Percentiles rank a stretch among this genome's conserved stretches.
These are phyloP conservation scores for Pipistrellus pipistrellus DNA, from an alignment of 2,797 vertebrate genomes.

Conservation along the genomic window DNA sequence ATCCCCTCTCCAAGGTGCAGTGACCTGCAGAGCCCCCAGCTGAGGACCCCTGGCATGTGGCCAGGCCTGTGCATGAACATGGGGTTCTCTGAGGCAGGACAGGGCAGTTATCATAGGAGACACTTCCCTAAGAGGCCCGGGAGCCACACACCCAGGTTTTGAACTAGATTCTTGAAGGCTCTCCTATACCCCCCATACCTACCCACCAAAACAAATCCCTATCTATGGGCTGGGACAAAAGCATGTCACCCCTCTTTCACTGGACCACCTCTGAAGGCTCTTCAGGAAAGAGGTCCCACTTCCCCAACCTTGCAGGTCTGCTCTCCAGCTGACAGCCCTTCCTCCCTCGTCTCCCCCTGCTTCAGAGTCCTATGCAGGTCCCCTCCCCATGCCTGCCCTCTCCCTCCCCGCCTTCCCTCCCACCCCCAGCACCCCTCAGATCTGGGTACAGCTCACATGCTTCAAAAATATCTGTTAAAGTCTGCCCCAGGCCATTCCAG, in stretches of 20 bases:
- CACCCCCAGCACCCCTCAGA: neutral
- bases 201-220: neutral
- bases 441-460: neutral
- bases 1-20: neutral
- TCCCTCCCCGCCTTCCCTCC: no score
- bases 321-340: neutral
- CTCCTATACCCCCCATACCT: neutral
- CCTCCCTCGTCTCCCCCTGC: neutral
- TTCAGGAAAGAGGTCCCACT: accelerated
- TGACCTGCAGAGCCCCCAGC: neutral
- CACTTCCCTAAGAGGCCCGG: accelerated
- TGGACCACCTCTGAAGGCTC: neutral
- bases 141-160: neutral
- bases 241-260: neutral
- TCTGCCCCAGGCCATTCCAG: neutral
- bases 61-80: neutral
- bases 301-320: accelerated
- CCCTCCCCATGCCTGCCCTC: no score
- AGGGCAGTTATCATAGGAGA: neutral
- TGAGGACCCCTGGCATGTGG: neutral
- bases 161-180: neutral
- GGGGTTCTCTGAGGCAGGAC: neutral
- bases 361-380: neutral
- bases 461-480: neutral
- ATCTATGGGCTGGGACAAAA: neutral